These are phyloP conservation scores for Tiliacea citrago DNA, from an alignment of 2,888 invertebrate genomes.

Conservation along the genomic window DNA sequence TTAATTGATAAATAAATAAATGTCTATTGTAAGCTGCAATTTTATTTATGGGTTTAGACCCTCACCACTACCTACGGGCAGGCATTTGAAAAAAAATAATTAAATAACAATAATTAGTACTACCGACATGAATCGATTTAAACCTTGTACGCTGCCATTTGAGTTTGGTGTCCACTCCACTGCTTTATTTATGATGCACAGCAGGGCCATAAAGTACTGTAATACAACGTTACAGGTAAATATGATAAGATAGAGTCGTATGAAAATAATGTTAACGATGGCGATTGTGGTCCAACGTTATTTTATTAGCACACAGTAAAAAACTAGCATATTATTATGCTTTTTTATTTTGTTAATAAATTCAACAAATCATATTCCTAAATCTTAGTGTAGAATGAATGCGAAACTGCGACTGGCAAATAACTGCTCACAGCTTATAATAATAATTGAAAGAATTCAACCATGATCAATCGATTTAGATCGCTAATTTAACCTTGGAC, in stretches of 20 bases:
- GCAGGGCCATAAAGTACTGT: background rate
- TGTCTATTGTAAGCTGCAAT: slow-evolving; percentile 54
- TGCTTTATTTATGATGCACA: background rate
- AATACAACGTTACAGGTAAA: too few species aligned
- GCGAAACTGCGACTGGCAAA: background rate
- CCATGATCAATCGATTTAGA: background rate
- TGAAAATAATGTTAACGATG: too few species aligned
- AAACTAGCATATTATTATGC: too few species aligned
- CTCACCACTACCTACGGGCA: background rate
- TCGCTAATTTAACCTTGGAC: background rate
- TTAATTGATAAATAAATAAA: slow-evolving; percentile 67
- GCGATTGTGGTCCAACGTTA: background rate
- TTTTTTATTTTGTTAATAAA: too few species aligned
- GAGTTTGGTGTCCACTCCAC: background rate
- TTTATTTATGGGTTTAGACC: slow-evolving; percentile 2
- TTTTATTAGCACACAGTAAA: background rate
- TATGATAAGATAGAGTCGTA: too few species aligned
- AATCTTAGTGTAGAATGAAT: background rate
- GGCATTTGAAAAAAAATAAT: background rate
- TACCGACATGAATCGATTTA: background rate
- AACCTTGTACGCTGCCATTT: background rate
- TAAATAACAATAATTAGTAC: too few species aligned
- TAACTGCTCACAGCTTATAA: background rate
- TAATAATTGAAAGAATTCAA: background rate
- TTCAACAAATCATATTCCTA: too few species aligned